phyloP scores from a whole-genome alignment of 2,888 invertebrate genomes.

The Mythimna vitellina region DNA sequence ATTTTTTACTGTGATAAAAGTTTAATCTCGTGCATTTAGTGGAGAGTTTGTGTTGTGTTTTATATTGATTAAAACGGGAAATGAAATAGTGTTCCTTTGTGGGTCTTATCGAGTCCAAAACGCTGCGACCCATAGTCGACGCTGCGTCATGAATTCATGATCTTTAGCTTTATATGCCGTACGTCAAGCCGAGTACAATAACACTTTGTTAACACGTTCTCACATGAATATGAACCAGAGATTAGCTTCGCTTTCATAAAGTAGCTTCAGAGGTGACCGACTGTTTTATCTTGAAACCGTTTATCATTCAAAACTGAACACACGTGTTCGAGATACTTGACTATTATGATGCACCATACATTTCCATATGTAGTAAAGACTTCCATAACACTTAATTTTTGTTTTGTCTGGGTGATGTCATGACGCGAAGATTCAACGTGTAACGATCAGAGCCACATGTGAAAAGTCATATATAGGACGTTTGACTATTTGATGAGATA shows the following conservation, averaged over 20 bases:
- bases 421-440: slow-evolving; percentile 31
- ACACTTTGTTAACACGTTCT: slow-evolving; percentile 79
- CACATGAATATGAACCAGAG: slow-evolving; percentile 76
- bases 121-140: slow-evolving; percentile 14
- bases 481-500: slow-evolving; percentile 15
- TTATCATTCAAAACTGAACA: slow-evolving; percentile 71
- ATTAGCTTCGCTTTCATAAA: slow-evolving; percentile 74
- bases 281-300: slow-evolving; percentile 73
- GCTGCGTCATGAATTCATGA: slow-evolving; percentile 54
- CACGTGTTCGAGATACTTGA: slow-evolving; percentile 62
- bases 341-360: slow-evolving; percentile 53
- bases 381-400: slow-evolving; percentile 40
- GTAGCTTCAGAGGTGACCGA: slow-evolving; percentile 71
- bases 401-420: slow-evolving; percentile 56
- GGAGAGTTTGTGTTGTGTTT: slow-evolving; percentile 31
- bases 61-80: slow-evolving; percentile 48
- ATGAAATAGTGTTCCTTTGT: slow-evolving; percentile 47
- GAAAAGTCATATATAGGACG: slow-evolving; percentile 2
- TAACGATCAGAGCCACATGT: slow-evolving; percentile 29
- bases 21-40: slow-evolving; percentile 20
- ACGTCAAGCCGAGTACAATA: slow-evolving; percentile 61
- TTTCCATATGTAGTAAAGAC: slow-evolving; percentile 56
- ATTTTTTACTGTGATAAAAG: slow-evolving; percentile 23
- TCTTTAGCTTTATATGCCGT: slow-evolving; percentile 65
- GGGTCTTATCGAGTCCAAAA: slow-evolving; percentile 56